These are phyloP conservation scores for Adelosebastes latens DNA, from an alignment of 2,797 vertebrate species.

Conservation along the genomic window DNA sequence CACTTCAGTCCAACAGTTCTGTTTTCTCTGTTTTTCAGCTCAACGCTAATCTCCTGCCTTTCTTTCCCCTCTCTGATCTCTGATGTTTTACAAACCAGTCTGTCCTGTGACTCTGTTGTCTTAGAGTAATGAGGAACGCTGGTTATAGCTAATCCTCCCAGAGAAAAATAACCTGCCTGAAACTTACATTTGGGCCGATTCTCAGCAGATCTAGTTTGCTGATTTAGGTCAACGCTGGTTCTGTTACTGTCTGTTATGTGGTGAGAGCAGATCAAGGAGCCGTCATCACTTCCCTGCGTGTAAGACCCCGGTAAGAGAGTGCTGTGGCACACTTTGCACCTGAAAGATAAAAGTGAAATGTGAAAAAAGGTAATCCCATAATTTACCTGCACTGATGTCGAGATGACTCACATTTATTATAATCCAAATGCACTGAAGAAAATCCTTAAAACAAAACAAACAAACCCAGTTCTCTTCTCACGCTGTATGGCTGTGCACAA, in stretches of 20 bases:
- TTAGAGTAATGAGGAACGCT: conserved; percentile 49
- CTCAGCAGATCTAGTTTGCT: background rate
- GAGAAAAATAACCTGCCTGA: conserved; percentile 34
- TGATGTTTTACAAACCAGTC: conserved; percentile 26
- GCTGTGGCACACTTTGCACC: conserved; percentile 66
- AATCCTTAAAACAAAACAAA: background rate
- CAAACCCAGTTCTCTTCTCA: background rate
- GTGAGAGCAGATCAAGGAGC: conserved; percentile 55
- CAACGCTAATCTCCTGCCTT: conserved; percentile 2
- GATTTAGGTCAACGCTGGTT: background rate
- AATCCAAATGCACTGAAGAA: background rate
- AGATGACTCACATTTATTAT: background rate
- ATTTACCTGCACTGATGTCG: background rate
- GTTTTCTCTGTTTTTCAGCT: background rate
- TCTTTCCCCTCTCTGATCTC: background rate
- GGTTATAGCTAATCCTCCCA: conserved; percentile 40
- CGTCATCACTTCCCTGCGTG: conserved; percentile 30
- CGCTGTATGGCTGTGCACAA: background rate
- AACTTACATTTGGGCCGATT: background rate
- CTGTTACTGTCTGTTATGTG: conserved; percentile 35
- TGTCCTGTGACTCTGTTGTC: conserved; percentile 38
- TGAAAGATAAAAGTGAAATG: conserved; percentile 36
- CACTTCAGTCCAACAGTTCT: background rate
- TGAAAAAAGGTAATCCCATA: background rate
- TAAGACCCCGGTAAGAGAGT: conserved; percentile 60